A percentile compares a stretch with the other conserved stretches of the same genome.
These are phyloP conservation scores for Myotis myotis DNA, from an alignment of 2,797 vertebrate species.

Conservation along the genomic window DNA sequence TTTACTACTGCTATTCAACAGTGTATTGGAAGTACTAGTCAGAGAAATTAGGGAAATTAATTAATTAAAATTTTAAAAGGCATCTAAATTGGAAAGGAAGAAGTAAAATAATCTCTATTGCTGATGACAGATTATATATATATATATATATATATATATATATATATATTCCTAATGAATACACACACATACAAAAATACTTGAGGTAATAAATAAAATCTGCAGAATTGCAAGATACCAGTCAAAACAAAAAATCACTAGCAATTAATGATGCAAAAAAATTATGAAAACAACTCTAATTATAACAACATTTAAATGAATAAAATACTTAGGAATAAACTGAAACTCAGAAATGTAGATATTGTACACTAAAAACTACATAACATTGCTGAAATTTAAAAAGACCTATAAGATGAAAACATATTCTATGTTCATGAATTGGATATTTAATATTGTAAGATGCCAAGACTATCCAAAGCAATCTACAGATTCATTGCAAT, in stretches of 20 bases:
- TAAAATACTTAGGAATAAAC: background rate
- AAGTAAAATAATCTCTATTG: background rate
- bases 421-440: background rate
- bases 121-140: background rate
- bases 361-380: background rate
- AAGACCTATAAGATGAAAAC: background rate
- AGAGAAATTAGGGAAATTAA: background rate
- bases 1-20: background rate
- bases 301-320: background rate
- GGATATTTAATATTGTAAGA: background rate
- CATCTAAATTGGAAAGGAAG: background rate
- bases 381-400: background rate
- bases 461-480: background rate
- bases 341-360: background rate
- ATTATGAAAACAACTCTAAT: background rate
- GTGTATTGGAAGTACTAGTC: background rate
- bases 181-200: background rate
- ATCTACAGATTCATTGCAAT: background rate
- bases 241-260: background rate
- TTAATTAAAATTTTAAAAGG: background rate
- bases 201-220: background rate
- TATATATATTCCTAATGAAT: background rate
- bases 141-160: too few relatives aligned
- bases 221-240: background rate
- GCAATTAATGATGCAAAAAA: background rate